Percentiles rank a stretch among this genome's conserved stretches.
Conservation (phyloP, 2,888 invertebrate genomes). For the Crossocerus cetratus region DNA sequence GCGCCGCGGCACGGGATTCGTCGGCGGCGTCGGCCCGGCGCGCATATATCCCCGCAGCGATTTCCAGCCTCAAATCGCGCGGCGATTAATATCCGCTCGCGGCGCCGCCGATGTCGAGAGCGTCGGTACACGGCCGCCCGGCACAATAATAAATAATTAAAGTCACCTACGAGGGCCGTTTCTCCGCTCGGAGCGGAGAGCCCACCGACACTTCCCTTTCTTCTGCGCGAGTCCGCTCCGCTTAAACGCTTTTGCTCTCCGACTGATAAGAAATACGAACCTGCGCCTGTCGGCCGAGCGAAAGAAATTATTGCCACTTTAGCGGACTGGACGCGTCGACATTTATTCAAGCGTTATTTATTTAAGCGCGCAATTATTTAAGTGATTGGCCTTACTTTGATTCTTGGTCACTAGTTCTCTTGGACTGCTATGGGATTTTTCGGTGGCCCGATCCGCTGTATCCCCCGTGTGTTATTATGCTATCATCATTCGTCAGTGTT, state of each 20-base stretch:
- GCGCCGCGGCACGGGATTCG: constrained; percentile 33
- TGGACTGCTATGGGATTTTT: constrained; percentile 57
- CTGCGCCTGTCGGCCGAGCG: too few relatives aligned
- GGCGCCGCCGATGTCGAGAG: constrained; percentile 42
- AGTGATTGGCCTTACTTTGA: too few relatives aligned
- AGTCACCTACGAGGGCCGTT: constrained; percentile 41
- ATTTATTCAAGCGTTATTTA: too few relatives aligned
- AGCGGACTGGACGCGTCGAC: too few relatives aligned
- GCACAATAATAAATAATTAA: constrained; percentile 69
- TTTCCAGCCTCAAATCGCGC: constrained; percentile 42
- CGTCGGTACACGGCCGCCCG: constrained; percentile 29
- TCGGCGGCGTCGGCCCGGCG: constrained; percentile 21
- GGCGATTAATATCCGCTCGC: constrained; percentile 55
- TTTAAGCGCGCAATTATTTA: too few relatives aligned
- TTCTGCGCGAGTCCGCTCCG: constrained; percentile 10
- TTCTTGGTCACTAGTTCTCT: constrained; percentile 67
- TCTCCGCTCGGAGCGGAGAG: constrained; percentile 7
- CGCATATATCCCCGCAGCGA: constrained; percentile 32
- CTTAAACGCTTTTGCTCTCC: too few relatives aligned
- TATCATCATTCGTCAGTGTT: constrained; percentile 43
- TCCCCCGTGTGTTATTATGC: constrained; percentile 52
- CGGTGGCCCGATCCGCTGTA: neutral
- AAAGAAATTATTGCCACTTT: too few relatives aligned
- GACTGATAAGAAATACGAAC: too few relatives aligned
- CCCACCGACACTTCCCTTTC: constrained; percentile 31